Conservation (phyloP, 2,113 vertebrate species). For the Leiothrix lutea region DNA sequence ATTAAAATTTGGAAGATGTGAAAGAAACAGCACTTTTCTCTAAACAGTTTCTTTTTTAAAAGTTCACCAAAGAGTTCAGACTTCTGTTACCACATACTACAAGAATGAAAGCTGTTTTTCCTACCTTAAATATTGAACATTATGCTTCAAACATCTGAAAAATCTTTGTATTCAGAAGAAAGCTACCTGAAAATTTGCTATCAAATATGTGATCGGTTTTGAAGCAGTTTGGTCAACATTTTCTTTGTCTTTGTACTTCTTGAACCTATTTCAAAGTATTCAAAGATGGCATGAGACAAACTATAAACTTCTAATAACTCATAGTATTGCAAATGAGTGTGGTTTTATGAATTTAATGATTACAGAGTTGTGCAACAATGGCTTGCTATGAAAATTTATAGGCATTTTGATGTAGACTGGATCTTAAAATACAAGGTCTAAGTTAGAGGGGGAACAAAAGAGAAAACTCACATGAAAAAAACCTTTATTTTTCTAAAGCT, state of each 20-base stretch:
- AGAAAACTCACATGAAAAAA: neutral
- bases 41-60: neutral
- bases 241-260: neutral
- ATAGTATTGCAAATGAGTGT: neutral
- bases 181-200: neutral
- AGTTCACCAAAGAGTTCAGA: neutral
- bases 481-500: neutral
- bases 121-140: neutral
- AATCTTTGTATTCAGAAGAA: neutral
- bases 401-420: neutral
- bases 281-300: neutral
- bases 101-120: neutral
- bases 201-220: neutral
- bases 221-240: neutral
- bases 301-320: neutral
- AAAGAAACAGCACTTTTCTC: neutral
- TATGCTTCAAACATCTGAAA: neutral
- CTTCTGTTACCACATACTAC: neutral
- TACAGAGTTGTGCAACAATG: neutral
- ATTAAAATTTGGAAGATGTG: neutral
- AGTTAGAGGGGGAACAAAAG: neutral
- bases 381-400: neutral
- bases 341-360: neutral
- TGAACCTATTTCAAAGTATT: neutral
- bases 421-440: neutral